A percentile compares a stretch with the other conserved stretches of the same genome.
Evolutionary conservation across 2,113 vertebrate species (phyloP).

Genomic region (Actenoides hombroni): DNA sequence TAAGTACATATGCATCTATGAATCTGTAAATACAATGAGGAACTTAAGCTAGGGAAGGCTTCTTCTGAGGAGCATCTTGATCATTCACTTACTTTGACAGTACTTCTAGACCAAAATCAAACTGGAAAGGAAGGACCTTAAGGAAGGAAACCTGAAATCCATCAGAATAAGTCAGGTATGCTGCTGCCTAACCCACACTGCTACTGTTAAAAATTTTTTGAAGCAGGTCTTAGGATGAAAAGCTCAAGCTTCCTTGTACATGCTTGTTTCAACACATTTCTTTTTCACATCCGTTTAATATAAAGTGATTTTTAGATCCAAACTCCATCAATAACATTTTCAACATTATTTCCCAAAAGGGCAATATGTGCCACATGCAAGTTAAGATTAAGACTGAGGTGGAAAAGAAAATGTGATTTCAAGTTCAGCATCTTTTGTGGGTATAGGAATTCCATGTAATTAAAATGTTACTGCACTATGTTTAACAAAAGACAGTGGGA

Average conservation of each 20-base stretch:
- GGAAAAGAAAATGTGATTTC: not conserved
- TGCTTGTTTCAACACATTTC: not conserved
- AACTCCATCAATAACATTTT: not conserved
- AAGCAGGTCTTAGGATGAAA: not conserved
- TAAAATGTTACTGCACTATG: not conserved
- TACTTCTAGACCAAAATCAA: not conserved
- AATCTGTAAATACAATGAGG: not conserved
- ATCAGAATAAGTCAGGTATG: not conserved
- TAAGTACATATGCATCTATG: not conserved
- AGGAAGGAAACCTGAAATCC: not conserved
- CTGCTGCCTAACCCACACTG: not conserved
- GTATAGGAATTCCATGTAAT: not conserved
- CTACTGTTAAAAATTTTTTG: not conserved
- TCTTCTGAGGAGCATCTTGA: not conserved
- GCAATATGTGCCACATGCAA: not conserved
- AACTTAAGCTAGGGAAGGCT: accelerated
- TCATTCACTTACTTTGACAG: not conserved
- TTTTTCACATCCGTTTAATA: not conserved
- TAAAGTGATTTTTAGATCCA: not conserved
- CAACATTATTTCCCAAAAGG: not conserved
- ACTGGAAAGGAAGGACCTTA: not conserved
- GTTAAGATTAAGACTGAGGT: not conserved
- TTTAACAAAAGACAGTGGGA: not conserved
- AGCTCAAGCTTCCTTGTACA: not conserved
- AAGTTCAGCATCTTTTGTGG: not conserved